phyloP scores from a whole-genome alignment of 2,113 vertebrate species.

The Apodemus sylvaticus region DNA sequence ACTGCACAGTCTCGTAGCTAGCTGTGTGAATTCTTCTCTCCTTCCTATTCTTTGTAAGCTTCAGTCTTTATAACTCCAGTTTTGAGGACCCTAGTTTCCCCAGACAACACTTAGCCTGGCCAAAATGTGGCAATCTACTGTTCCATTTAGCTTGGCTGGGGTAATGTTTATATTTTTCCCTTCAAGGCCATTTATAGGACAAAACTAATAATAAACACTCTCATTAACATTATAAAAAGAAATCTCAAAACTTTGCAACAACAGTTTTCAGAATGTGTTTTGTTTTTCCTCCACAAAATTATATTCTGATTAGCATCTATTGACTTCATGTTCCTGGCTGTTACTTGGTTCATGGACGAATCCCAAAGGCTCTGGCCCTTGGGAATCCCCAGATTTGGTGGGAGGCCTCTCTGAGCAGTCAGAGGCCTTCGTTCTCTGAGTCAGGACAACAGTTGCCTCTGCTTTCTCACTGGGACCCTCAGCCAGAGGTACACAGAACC shows the following conservation, averaged over 20 bases:
- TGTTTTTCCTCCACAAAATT: background rate
- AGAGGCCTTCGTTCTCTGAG: background rate
- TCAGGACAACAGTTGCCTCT: background rate
- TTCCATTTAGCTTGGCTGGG: background rate
- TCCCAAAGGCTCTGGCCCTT: background rate
- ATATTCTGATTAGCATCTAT: background rate
- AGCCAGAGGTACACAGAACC: background rate
- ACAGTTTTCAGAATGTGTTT: background rate
- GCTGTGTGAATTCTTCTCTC: background rate
- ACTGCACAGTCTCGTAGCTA: background rate
- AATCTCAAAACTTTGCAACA: background rate
- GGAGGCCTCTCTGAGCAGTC: background rate
- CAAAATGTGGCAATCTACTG: background rate
- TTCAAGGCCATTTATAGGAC: background rate
- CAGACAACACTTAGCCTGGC: background rate
- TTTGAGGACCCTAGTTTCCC: background rate
- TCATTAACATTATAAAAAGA: background rate
- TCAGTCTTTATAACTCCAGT: background rate
- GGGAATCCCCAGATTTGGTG: background rate
- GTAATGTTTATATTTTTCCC: background rate
- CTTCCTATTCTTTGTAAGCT: background rate
- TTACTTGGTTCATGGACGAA: background rate
- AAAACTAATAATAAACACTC: slow-evolving; percentile 7
- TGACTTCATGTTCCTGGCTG: background rate
- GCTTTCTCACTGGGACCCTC: background rate